A percentile compares a stretch with the other conserved stretches of the same genome.
These are phyloP conservation scores for Acrocephalus arundinaceus DNA, from an alignment of 2,113 vertebrate genomes.

Conservation along the genomic window DNA sequence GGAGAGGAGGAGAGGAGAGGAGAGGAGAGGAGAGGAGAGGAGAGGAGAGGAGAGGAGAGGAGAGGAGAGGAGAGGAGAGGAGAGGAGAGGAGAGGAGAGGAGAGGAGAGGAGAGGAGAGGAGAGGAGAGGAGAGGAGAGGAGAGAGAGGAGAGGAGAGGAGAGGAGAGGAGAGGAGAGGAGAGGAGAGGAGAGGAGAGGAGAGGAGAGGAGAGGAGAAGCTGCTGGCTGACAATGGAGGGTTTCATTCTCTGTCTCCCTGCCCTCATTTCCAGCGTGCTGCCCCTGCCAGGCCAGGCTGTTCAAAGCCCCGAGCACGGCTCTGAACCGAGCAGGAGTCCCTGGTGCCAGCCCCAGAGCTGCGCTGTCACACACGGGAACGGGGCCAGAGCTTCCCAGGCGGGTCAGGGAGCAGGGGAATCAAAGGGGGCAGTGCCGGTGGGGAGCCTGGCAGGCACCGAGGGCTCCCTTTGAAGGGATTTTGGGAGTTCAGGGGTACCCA, in stretches of 20 bases:
- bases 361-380: not conserved
- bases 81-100: not conserved
- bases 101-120: not conserved
- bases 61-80: not conserved
- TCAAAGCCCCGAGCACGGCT: not conserved
- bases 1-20: not conserved
- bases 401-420: not conserved
- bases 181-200: too few relatives aligned
- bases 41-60: not conserved
- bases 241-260: not conserved
- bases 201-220: not conserved
- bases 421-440: not conserved
- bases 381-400: not conserved
- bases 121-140: not conserved
- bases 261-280: not conserved
- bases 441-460: not conserved
- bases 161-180: not conserved
- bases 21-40: not conserved
- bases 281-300: not conserved
- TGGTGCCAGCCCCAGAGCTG: rapidly evolving
- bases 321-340: not conserved
- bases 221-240: not conserved
- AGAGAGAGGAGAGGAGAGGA: not conserved
- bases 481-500: not conserved
- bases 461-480: not conserved